phyloP scores from a whole-genome alignment of 2,113 vertebrate species.

The Nibea albiflora region DNA sequence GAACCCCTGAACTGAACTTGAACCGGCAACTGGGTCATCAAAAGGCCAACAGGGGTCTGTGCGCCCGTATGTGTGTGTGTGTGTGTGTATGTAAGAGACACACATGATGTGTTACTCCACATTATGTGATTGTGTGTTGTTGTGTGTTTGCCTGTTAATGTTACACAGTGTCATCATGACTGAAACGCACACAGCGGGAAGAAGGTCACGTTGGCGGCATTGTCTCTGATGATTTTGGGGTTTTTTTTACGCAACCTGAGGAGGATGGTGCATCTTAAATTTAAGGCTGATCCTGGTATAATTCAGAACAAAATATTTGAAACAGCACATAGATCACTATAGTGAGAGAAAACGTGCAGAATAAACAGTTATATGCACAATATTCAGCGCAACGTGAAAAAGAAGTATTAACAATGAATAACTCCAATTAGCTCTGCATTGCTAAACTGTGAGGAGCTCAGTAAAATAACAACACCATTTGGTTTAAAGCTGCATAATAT shows the following conservation, averaged over 20 bases:
- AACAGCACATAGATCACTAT: neutral
- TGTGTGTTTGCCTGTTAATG: neutral
- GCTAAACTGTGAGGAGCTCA: neutral
- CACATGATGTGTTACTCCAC: neutral
- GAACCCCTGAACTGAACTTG: conserved; percentile 79
- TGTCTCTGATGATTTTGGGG: neutral
- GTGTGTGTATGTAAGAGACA: neutral
- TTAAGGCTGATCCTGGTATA: neutral
- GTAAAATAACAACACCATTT: neutral
- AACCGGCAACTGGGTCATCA: conserved; percentile 60
- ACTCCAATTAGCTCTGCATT: neutral
- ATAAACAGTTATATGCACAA: neutral
- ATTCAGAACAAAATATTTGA: neutral
- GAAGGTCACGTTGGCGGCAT: neutral
- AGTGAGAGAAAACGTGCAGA: no score
- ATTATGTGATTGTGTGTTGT: neutral
- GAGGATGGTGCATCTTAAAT: neutral
- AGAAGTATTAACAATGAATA: neutral
- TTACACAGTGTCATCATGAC: neutral
- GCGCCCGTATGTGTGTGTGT: no score
- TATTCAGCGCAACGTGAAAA: neutral
- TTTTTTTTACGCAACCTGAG: neutral
- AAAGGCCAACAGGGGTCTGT: conserved; percentile 25
- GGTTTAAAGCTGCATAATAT: neutral
- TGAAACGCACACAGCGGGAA: neutral